A percentile compares a stretch with the other conserved stretches of the same genome.
Conservation (phyloP, 2,888 invertebrate species). For the Brachypterus glaber region DNA sequence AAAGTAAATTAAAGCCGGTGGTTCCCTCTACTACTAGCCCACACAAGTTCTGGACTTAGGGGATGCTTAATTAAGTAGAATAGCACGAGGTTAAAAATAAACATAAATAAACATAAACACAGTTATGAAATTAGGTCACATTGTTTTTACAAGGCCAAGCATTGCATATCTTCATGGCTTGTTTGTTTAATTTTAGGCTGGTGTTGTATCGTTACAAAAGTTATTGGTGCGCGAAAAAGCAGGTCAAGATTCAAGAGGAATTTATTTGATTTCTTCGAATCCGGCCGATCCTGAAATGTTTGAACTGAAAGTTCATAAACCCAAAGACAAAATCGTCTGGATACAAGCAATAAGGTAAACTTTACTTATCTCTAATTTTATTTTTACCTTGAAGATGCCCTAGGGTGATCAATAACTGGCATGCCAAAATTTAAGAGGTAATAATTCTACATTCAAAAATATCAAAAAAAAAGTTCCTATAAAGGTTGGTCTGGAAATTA, state of each 20-base stretch:
- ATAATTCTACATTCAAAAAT: no score
- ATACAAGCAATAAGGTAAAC: conserved; percentile 70
- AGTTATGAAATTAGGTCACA: no score
- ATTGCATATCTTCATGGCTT: neutral
- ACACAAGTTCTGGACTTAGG: no score
- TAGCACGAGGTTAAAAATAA: no score
- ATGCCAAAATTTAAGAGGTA: neutral
- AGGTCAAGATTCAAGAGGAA: conserved; percentile 76
- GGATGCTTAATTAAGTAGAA: no score
- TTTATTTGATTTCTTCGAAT: conserved; percentile 89
- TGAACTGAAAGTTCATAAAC: conserved; percentile 78
- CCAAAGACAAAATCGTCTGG: conserved; percentile 85
- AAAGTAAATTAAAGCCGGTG: no score
- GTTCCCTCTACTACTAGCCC: no score
- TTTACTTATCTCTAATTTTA: neutral
- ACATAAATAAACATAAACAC: no score
- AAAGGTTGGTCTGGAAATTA: no score
- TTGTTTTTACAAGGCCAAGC: no score
- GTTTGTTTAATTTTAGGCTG: conserved; percentile 53
- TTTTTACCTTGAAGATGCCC: neutral
- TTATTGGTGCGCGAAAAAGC: conserved; percentile 89
- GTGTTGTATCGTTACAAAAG: conserved; percentile 86
- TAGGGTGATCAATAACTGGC: no score
- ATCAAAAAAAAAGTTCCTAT: no score
- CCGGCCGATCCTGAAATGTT: conserved; percentile 94